These are phyloP conservation scores for Panthera uncia DNA, from an alignment of 2,113 vertebrate genomes.

Conservation along the genomic window DNA sequence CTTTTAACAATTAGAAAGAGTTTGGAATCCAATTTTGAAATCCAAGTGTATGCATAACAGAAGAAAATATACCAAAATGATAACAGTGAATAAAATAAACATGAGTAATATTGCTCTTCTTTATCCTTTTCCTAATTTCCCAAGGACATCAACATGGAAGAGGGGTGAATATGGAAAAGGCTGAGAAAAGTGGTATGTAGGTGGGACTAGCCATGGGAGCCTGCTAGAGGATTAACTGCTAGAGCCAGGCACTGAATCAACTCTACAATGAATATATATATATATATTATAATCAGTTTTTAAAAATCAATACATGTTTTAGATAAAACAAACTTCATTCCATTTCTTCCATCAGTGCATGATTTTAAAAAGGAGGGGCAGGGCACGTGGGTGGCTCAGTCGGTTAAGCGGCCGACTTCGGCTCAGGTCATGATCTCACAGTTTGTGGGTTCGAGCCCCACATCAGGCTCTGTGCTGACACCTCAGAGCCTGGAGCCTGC, in stretches of 20 bases:
- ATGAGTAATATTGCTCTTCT: not conserved
- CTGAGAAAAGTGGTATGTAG: not conserved
- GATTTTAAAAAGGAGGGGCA: not conserved
- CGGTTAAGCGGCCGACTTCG: not conserved
- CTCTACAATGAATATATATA: not conserved
- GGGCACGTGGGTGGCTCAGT: not conserved
- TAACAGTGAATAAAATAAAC: not conserved
- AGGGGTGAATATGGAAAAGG: not conserved
- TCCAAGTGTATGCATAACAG: not conserved
- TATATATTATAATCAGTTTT: not conserved
- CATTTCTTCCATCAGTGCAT: not conserved
- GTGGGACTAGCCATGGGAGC: not conserved
- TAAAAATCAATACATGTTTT: not conserved
- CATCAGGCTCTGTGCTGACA: too few relatives aligned
- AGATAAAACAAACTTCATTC: not conserved
- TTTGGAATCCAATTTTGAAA: not conserved
- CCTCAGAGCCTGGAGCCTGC: too few relatives aligned
- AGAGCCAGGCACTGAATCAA: not conserved
- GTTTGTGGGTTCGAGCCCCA: too few relatives aligned
- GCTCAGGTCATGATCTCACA: too few relatives aligned
- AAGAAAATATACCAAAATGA: constrained; percentile 6
- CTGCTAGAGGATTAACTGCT: not conserved
- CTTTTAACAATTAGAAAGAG: not conserved
- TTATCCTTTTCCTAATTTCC: not conserved
- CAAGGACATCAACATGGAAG: not conserved